A percentile compares a stretch with the other conserved stretches of the same genome.
These are phyloP conservation scores for Siniperca knerii DNA, from an alignment of 2,113 vertebrate species.

Conservation along the genomic window DNA sequence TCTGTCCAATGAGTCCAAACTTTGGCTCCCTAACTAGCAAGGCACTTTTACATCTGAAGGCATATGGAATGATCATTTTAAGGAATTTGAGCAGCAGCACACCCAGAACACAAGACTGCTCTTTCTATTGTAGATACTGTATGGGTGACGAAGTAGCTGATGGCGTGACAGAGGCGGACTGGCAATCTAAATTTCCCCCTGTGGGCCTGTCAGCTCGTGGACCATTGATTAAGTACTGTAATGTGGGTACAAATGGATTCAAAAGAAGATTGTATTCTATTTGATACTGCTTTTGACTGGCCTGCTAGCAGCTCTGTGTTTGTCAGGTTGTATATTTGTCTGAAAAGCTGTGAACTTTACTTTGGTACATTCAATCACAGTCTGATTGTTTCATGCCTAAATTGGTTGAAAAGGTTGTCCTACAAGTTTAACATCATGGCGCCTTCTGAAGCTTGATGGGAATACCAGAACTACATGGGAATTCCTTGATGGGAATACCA, in stretches of 20 bases:
- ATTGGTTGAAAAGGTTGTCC: background rate
- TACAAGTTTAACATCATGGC: background rate
- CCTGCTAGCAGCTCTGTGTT: background rate
- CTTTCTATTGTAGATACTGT: background rate
- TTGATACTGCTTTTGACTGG: background rate
- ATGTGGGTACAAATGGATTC: background rate
- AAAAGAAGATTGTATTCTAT: background rate
- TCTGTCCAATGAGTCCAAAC: slow-evolving; percentile 37
- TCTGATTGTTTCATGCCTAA: slow-evolving; percentile 12
- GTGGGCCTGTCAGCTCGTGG: background rate
- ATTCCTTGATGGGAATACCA: too few species aligned
- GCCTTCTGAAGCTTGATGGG: background rate
- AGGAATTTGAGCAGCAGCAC: slow-evolving; percentile 20
- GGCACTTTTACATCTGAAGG: slow-evolving; percentile 47
- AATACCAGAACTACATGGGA: background rate
- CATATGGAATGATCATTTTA: slow-evolving; percentile 60
- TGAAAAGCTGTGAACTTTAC: background rate
- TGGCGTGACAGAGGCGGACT: background rate
- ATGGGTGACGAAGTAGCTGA: background rate
- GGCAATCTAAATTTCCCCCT: background rate
- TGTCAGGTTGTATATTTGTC: background rate
- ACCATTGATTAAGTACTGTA: too few species aligned
- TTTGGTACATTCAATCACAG: slow-evolving; percentile 1
- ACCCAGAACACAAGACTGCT: background rate
- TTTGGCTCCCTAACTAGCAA: slow-evolving; percentile 16